These are phyloP conservation scores for Myioborus melanocephalus DNA, from an alignment of 2,797 vertebrate species.

Conservation along the genomic window DNA sequence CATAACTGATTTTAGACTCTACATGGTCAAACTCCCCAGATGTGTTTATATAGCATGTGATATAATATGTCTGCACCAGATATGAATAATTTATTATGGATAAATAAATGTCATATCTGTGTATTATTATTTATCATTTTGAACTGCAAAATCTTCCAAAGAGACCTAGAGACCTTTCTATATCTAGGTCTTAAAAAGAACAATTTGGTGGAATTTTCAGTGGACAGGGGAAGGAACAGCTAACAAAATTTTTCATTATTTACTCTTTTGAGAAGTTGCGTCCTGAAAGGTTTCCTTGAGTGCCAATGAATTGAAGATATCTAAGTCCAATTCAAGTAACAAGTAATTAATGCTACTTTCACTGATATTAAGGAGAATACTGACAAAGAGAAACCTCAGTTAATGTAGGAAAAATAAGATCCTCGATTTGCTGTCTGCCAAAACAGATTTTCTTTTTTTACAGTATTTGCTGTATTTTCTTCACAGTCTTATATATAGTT, in stretches of 20 bases:
- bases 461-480: not conserved
- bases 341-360: constrained; percentile 31
- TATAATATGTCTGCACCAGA: not conserved
- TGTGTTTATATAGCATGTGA: not conserved
- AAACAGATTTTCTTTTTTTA: not conserved
- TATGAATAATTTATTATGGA: not conserved
- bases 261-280: not conserved
- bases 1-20: not conserved
- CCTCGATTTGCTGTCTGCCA: not conserved
- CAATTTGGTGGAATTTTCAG: not conserved
- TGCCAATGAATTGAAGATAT: not conserved
- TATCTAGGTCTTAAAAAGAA: not conserved
- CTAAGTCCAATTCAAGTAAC: not conserved
- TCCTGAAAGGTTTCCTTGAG: constrained; percentile 3
- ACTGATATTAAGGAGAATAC: constrained; percentile 14
- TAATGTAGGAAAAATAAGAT: constrained; percentile 4
- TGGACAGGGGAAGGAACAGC: not conserved
- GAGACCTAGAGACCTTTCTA: not conserved
- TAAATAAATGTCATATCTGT: not conserved
- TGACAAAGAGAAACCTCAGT: not conserved
- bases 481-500: not conserved
- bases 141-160: not conserved
- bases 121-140: not conserved
- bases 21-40: not conserved
- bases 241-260: not conserved